Conservation (phyloP, 1,140 invertebrate genomes). For the Doryteuthis pealeii region DNA sequence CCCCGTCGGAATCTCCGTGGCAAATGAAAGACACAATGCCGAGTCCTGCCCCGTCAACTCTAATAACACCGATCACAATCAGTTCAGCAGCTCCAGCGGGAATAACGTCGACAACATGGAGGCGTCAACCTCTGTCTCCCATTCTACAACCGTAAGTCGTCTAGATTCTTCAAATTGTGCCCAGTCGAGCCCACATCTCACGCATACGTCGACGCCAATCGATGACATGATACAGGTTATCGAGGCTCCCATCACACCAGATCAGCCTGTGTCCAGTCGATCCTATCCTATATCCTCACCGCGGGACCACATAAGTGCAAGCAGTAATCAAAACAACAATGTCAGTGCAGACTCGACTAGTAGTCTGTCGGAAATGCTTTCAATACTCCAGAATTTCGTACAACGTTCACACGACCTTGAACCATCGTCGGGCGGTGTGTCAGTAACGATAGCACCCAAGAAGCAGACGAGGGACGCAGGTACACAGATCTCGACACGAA, state of each 20-base stretch:
- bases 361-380: conserved; percentile 36
- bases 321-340: neutral
- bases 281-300: conserved; percentile 12
- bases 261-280: neutral
- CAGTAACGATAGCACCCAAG: conserved; percentile 24
- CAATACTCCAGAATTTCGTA: conserved; percentile 31
- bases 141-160: conserved; percentile 1
- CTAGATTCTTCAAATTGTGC: neutral
- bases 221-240: conserved; percentile 1
- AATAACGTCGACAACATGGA: neutral
- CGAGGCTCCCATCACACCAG: neutral
- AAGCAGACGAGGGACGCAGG: conserved; percentile 23
- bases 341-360: conserved; percentile 39
- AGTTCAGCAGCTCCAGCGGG: neutral
- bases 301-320: conserved; percentile 15
- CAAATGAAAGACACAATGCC: neutral
- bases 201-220: neutral
- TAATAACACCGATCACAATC: conserved; percentile 10
- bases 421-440: neutral
- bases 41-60: conserved; percentile 3
- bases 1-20: conserved; percentile 9
- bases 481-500: conserved; percentile 31
- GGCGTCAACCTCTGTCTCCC: neutral
- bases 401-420: conserved; percentile 32
- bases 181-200: neutral